Evolutionary conservation across 1,140 invertebrate species (phyloP).

Genomic region (Drosophila auraria): DNA sequence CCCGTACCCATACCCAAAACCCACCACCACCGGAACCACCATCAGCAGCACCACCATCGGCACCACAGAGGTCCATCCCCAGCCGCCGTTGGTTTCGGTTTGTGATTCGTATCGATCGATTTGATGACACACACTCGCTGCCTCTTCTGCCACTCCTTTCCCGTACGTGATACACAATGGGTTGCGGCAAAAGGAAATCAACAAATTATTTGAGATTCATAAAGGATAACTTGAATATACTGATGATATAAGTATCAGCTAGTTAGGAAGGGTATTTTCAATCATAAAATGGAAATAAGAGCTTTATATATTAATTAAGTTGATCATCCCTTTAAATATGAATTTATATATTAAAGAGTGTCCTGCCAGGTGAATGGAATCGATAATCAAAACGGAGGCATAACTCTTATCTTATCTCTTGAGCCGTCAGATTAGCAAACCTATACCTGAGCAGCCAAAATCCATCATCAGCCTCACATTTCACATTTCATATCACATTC

Average conservation of each 20-base stretch:
- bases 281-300: not conserved
- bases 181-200: constrained; percentile 5
- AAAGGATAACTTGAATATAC: constrained; percentile 9
- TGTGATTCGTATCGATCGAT: constrained; percentile 81
- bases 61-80: constrained; percentile 50
- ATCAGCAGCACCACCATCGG: constrained; percentile 34
- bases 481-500: constrained; percentile 29
- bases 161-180: constrained; percentile 45
- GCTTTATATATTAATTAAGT: not conserved
- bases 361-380: not conserved
- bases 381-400: not conserved
- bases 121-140: constrained; percentile 44
- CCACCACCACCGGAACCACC: constrained; percentile 9
- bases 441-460: not conserved
- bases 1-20: not conserved
- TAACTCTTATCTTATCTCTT: not conserved
- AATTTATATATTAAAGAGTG: not conserved
- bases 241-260: not conserved
- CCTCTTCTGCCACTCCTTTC: constrained; percentile 1
- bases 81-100: constrained; percentile 69
- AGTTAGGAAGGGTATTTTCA: too few species aligned
- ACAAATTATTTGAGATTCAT: constrained; percentile 26
- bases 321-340: too few species aligned
- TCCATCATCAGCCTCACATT: constrained; percentile 4
- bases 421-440: not conserved